A percentile compares a stretch with the other conserved stretches of the same genome.
Conservation (phyloP, 2,113 vertebrate genomes). For the Crocuta crocuta region DNA sequence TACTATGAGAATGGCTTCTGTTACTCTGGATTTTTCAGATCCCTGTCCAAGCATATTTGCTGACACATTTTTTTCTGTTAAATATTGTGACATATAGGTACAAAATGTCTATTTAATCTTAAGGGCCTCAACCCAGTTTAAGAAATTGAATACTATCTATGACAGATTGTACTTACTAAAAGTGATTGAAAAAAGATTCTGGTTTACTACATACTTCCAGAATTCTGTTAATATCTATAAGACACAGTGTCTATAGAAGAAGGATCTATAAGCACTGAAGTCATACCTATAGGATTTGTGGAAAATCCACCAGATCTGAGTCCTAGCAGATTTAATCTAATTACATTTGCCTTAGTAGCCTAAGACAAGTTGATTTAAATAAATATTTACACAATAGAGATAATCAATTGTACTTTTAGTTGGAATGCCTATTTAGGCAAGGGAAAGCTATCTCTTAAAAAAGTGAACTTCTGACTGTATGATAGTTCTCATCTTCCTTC, state of each 20-base stretch:
- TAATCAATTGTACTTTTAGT: neutral
- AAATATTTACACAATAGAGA: neutral
- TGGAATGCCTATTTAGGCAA: neutral
- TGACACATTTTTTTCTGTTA: constrained; percentile 15
- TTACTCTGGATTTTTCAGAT: neutral
- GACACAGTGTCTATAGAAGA: neutral
- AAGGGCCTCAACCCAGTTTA: neutral
- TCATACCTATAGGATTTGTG: neutral
- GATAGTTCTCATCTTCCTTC: neutral
- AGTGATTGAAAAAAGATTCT: neutral
- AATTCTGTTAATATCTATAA: neutral
- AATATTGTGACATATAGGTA: neutral
- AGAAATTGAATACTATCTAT: neutral
- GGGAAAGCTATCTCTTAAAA: neutral
- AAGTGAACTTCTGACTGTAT: neutral
- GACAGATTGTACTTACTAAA: neutral
- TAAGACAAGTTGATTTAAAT: neutral
- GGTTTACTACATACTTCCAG: neutral
- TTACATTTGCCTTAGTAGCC: neutral
- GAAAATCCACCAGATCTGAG: neutral
- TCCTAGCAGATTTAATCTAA: neutral
- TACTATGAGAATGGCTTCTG: neutral
- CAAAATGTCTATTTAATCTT: neutral
- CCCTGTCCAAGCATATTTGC: neutral
- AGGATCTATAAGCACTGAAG: neutral